Percentiles rank a stretch among this genome's conserved stretches.
Conservation (phyloP, 2,113 vertebrate species). For the Microcebus lehilahytsara region DNA sequence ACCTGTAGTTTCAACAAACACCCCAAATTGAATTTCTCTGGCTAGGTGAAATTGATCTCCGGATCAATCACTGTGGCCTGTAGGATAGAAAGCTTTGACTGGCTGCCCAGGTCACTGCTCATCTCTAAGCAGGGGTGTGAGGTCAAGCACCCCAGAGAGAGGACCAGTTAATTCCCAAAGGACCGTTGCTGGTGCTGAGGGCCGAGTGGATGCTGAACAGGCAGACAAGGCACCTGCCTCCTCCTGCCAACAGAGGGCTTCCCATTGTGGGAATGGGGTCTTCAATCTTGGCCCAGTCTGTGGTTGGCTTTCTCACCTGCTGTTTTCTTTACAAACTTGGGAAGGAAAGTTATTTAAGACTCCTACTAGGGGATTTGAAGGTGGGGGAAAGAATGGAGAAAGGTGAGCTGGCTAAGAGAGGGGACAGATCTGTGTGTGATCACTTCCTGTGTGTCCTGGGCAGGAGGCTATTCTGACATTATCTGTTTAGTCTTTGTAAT, state of each 20-base stretch:
- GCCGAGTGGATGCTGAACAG: background rate
- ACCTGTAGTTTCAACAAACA: background rate
- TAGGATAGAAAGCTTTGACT: background rate
- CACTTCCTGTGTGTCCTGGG: background rate
- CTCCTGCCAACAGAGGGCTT: background rate
- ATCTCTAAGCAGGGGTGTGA: background rate
- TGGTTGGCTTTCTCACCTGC: background rate
- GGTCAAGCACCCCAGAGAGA: background rate
- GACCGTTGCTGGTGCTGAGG: background rate
- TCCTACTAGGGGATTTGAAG: background rate
- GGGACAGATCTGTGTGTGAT: background rate
- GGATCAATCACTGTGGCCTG: background rate
- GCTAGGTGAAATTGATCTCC: background rate
- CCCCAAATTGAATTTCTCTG: background rate
- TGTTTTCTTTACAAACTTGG: background rate
- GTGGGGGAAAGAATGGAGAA: background rate
- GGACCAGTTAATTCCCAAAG: background rate
- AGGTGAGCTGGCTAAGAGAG: background rate
- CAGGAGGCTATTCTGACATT: background rate
- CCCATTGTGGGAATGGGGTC: background rate
- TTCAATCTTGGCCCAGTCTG: background rate
- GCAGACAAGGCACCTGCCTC: background rate
- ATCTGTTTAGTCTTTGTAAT: background rate
- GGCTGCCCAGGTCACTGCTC: background rate
- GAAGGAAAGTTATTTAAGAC: background rate